Evolutionary conservation across 2,797 vertebrate species (phyloP), one percentile per base, ranked within the genome.

Genomic region (Nannoperca obscura): DNA sequence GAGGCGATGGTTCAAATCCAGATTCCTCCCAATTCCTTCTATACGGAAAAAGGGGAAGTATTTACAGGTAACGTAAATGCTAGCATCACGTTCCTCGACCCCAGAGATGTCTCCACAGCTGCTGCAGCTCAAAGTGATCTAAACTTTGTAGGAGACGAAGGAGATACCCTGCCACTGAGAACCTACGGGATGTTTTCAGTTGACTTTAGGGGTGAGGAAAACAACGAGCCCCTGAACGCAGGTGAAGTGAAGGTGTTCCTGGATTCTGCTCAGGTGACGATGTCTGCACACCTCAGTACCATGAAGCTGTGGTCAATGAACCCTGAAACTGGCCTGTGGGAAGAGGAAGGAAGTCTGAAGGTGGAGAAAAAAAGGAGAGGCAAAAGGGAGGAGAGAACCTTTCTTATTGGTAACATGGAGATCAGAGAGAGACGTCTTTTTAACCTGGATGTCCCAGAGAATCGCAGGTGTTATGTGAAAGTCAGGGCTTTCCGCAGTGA

Each of bases 301-400:
- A 99, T 99, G 97, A 99, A 97, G 87, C 93, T 99, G 66, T 99
- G 98, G 98, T 99, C 98, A 0, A 94, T 99, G 59, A 99, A 99
- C 78, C 98, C 98, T 0, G 95, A 97, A 24, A 99, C 98, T 1
- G 97, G 97, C 7, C 86, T 99, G 54, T 99, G 98, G 98, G 98
- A 99, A 74, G 98, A 99, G 79, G 98, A 99, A 86, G 96, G 96
- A 3, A 95, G 96, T 76, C 96, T 99, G 76, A 94, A 94, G 63
- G 50, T 96, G 2, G 96, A 97, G 83, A 96, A 89, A 78, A 96
- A 93, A 81, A 94, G 73, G 54, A 93, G 98, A 76, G 90, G 74
- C n/a, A 99, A 96, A 90, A 95, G 98, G 54, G 98, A 99, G 63
- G 95, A 98, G 66, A 96, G 98, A 80, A 98, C 97, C 0, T 99